Conservation (phyloP, 2,113 vertebrate species). For the Corvus hawaiiensis region DNA sequence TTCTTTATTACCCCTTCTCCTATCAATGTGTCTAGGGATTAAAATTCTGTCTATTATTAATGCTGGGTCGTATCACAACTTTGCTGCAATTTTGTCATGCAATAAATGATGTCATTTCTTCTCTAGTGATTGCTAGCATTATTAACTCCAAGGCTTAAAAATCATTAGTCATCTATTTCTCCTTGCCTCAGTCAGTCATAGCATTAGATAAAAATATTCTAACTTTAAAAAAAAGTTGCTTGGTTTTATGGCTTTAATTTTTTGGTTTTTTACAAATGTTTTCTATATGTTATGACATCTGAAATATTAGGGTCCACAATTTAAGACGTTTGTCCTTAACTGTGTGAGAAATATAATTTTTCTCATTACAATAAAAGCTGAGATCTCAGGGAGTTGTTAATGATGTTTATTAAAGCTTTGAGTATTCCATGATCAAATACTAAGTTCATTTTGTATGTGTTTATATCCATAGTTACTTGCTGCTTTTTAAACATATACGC, state of each 20-base stretch:
- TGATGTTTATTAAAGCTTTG: neutral
- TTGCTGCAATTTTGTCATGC: neutral
- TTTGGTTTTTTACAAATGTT: rapidly evolving
- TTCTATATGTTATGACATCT: neutral
- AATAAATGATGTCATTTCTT: neutral
- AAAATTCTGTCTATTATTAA: neutral
- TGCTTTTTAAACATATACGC: neutral
- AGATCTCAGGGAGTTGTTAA: neutral
- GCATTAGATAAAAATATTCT: neutral
- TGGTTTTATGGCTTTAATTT: neutral
- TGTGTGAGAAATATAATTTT: neutral
- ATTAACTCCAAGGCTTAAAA: neutral
- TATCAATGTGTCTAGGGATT: neutral
- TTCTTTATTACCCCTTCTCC: neutral
- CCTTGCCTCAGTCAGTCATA: neutral
- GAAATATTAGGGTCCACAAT: neutral
- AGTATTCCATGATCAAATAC: neutral
- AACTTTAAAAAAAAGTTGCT: neutral
- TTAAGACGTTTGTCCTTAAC: neutral
- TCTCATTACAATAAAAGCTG: neutral
- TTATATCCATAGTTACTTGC: neutral
- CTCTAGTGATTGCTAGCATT: neutral
- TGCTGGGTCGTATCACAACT: neutral
- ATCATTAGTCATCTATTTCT: neutral
- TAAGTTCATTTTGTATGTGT: neutral